Evolutionary conservation across 1,140 invertebrate genomes (phyloP).

Genomic region (Hormaphis cornu): DNA sequence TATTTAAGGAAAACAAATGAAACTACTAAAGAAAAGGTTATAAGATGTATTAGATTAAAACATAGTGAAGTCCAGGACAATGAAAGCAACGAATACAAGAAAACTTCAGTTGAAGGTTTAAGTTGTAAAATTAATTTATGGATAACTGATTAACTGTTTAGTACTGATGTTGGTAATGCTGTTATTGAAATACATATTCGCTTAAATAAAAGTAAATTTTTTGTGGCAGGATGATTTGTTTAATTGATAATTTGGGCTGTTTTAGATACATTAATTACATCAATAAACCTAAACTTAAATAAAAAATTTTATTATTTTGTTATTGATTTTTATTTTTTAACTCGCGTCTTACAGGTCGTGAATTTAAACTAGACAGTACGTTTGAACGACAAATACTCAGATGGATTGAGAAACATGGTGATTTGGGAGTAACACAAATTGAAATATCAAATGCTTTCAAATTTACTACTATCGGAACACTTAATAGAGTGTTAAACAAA

Average conservation of each 20-base stretch:
- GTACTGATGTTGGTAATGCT: too few relatives aligned
- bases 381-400: conserved; percentile 22
- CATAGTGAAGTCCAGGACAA: conserved; percentile 42
- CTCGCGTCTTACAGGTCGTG: not conserved
- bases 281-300: too few relatives aligned
- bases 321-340: not conserved
- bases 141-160: not conserved
- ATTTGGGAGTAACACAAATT: conserved; percentile 1
- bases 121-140: not conserved
- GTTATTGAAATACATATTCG: too few relatives aligned
- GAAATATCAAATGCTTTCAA: conserved; percentile 6
- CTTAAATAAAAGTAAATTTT: too few relatives aligned
- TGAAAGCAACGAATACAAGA: conserved; percentile 36
- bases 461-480: conserved; percentile 17
- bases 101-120: conserved; percentile 44
- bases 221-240: too few relatives aligned
- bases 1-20: conserved; percentile 48
- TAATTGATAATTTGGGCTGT: too few relatives aligned
- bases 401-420: conserved; percentile 27
- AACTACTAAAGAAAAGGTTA: conserved; percentile 45
- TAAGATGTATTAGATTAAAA: conserved; percentile 42
- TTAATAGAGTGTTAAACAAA: conserved; percentile 3
- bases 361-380: conserved; percentile 11
- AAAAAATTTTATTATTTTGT: not conserved
- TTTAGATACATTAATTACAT: too few relatives aligned